Conservation (phyloP, 2,797 vertebrate genomes). For the Danio aesculapii region DNA sequence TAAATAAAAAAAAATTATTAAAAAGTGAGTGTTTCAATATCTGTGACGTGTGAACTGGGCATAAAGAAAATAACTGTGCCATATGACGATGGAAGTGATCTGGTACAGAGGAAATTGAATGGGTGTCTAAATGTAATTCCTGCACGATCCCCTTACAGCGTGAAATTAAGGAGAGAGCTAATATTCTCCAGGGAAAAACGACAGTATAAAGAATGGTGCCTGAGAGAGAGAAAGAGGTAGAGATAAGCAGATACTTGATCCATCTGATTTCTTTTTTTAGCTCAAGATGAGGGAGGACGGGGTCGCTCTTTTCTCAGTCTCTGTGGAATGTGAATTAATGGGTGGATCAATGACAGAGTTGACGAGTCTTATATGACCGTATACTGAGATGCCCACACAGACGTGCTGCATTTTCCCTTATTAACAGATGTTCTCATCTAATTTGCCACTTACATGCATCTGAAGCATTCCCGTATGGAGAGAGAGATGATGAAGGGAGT, state of each 20-base stretch:
- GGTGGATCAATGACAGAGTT: slow-evolving; percentile 8
- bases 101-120: slow-evolving; percentile 48
- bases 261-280: slow-evolving; percentile 42
- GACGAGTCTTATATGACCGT: slow-evolving; percentile 23
- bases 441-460: slow-evolving; percentile 24
- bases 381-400: background rate
- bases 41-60: slow-evolving; percentile 39
- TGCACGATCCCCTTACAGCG: slow-evolving; percentile 55
- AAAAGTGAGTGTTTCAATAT: background rate
- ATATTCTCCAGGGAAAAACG: slow-evolving; percentile 40
- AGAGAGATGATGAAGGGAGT: slow-evolving; percentile 34
- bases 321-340: slow-evolving; percentile 36
- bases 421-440: slow-evolving; percentile 36
- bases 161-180: slow-evolving; percentile 62
- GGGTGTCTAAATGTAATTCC: slow-evolving; percentile 47
- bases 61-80: slow-evolving; percentile 27
- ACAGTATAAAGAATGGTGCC: slow-evolving; percentile 18
- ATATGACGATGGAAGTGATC: slow-evolving; percentile 18
- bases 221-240: background rate
- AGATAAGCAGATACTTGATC: background rate
- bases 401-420: slow-evolving; percentile 9
- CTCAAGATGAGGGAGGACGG: slow-evolving; percentile 2
- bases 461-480: slow-evolving; percentile 22
- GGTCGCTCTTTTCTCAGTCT: slow-evolving; percentile 28
- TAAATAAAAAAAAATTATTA: too few relatives aligned